Conservation (phyloP, 2,797 vertebrate genomes). For the Rhincodon typus region DNA sequence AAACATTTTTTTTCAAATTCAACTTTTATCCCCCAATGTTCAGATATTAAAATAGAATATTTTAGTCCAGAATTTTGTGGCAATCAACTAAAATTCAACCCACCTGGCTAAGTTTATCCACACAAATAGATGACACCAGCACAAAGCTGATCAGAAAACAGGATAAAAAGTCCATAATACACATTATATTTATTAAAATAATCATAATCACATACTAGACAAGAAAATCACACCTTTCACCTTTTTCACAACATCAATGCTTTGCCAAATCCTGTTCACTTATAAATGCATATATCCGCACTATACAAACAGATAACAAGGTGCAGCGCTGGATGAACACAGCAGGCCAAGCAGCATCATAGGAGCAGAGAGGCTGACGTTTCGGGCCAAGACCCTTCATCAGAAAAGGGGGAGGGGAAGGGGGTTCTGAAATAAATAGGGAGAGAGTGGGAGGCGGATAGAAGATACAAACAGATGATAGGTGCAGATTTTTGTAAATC, state of each 20-base stretch:
- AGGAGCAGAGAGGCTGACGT: no score
- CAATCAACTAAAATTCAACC: background rate
- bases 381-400: no score
- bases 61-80: background rate
- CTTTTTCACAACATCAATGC: background rate
- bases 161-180: background rate
- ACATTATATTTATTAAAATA: background rate
- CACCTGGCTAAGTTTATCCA: background rate
- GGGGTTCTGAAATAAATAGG: no score
- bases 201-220: background rate
- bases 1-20: background rate
- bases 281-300: background rate
- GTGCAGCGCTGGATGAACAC: no score
- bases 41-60: background rate
- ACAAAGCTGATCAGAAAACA: background rate
- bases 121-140: background rate
- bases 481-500: no score
- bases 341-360: no score
- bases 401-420: no score
- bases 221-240: background rate
- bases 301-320: no score
- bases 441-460: no score
- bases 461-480: no score
- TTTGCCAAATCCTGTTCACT: background rate
- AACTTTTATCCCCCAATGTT: background rate